Evolutionary conservation across 2,888 invertebrate genomes (phyloP), one percentile per base, ranked within the genome.

Genomic region (Metopia argyrocephala): DNA sequence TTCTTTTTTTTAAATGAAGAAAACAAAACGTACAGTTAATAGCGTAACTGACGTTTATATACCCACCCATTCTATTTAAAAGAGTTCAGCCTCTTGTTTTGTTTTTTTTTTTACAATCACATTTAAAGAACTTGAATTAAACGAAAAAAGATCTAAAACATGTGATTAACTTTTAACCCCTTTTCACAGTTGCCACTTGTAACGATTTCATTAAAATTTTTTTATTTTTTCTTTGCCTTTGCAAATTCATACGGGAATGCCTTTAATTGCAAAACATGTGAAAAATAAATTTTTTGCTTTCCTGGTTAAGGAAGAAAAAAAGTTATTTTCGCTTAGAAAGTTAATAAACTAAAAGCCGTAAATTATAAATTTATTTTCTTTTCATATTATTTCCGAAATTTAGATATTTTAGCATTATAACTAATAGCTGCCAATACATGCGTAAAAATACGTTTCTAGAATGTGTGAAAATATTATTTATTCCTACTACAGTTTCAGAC

Each of bases 151-250:
- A 25, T 73, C n/a, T 21, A 12, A 18, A 56, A 56, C 64, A 73
- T 64, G 38, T 73, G 28, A 64, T 73, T 73, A 64, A 46, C 73
- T 46, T 56, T 73, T 64, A 64, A 64, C 56, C 56, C 18, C 23
- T 48, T n/a, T 73, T 38, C 15, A 18, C 54, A 64, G 46, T 46
- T 56, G 23, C 28, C 27, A 64, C 21, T 64, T 64, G 54, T n/a
- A 64, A 73, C 46, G 28, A 46, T 64, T 64, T 54, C n/a, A 73
- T 64, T 71, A 28, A 62, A 38, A 45, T 45, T 27, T 0, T 23
- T 28, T 71, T 27, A 9, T 59, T 0, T n/a, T n/a, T n/a, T n/a
- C n/a, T n/a, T n/a, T n/a, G n/a, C n/a, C n/a, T n/a, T n/a, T n/a
- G n/a, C n/a, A n/a, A n/a, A n/a, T 1, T 52, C 52, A 21, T 61